A percentile compares a stretch with the other conserved stretches of the same genome.
These are phyloP conservation scores for Choloepus hoffmanni DNA, from an alignment of 2,113 vertebrate genomes.

Conservation along the genomic window DNA sequence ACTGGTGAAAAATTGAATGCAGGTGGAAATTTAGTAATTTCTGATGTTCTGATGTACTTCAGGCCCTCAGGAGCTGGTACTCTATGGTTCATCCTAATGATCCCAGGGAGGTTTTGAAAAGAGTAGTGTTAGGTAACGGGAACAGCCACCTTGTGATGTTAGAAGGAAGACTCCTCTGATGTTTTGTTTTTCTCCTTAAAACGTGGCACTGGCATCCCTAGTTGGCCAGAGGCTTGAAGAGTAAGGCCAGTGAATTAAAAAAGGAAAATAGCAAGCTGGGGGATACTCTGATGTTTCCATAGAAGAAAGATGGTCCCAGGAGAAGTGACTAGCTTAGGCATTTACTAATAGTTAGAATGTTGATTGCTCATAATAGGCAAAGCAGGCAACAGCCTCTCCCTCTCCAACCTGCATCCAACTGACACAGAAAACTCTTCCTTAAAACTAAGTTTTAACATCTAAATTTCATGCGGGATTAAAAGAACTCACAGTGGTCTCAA, in stretches of 20 bases:
- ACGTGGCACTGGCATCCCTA: neutral
- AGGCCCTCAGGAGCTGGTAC: neutral
- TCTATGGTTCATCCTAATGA: neutral
- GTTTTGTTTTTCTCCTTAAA: neutral
- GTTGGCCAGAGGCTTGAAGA: neutral
- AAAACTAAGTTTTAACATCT: constrained; percentile 20
- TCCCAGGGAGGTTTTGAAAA: neutral
- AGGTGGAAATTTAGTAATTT: neutral
- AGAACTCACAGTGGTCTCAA: neutral
- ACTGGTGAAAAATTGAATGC: neutral
- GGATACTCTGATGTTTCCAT: neutral
- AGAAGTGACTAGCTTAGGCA: neutral
- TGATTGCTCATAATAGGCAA: neutral
- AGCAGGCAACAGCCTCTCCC: neutral
- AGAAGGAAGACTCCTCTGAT: neutral
- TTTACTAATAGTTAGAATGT: neutral
- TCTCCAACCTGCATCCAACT: neutral
- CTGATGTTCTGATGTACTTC: neutral
- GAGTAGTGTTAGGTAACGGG: no score
- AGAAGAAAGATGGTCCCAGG: neutral
- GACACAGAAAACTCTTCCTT: neutral
- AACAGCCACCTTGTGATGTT: neutral
- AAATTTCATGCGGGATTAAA: neutral
- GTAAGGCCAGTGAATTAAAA: neutral
- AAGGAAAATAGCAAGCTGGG: neutral